Base-by-base conservation (phyloP, 2,113 vertebrate genomes). In the Damaliscus lunatus region DNA sequence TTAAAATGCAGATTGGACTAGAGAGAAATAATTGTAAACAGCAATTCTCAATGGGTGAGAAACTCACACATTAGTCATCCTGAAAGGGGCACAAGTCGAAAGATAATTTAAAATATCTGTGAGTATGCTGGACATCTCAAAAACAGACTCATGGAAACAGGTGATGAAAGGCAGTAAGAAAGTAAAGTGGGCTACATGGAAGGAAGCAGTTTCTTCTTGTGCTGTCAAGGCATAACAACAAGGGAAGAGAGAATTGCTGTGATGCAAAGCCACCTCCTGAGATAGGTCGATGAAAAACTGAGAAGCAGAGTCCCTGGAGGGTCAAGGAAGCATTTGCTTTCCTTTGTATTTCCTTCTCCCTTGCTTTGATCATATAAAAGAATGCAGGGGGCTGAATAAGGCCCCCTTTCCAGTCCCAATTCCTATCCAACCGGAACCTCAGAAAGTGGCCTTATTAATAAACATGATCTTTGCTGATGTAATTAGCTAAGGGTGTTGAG, bases 1-100 rank as follows among this genome's bases (percentile, higher is more conserved):
- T 88, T 97, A 60, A 40, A 91, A 96, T 94, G 52, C 57, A 94
- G 91, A 93, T 31, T 87, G 60, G 5, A 90, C 52, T 53, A 86
- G 60, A 94, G 40, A 90, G 94, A 92, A 96, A 52, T 90, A n/a
- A 78, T 43, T 46, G 17, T 40, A 92, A 96, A 88, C 25, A 60
- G 15, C 36, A 82, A 52, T 88, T 85, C 48, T 97, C 64, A 48
- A 6, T 84, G n/a, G 5, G 11, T 7, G 27, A 48, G 55, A 64
- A 90, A 87, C 14, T 84, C 82, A 95, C 71, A 89, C 57, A 81
- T 95, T 50, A 60, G 50, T 74, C 59, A 95, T 52, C 21, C 29
- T 59, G 48, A 90, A 90, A n/a, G 40, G 78, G 31, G 31, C 19
- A 55, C 10, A 4, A 43, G 25, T 17, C n/a, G 43, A 83, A 91